A percentile compares a stretch with the other conserved stretches of the same genome.
Conservation (phyloP, 2,797 vertebrate genomes). For the Coranthus polyacanthus region DNA sequence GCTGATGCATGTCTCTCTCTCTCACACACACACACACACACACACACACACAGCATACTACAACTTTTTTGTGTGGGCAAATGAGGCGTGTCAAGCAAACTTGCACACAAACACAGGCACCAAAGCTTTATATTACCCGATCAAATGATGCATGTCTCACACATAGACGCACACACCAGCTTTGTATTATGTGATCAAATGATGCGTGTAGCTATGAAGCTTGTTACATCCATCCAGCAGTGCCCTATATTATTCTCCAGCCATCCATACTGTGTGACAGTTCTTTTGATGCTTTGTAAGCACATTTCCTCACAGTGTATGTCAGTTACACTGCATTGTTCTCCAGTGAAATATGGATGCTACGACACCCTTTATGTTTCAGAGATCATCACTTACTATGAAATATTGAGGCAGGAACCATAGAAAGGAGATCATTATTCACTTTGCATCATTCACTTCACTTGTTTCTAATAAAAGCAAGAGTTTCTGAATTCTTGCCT, state of each 20-base stretch:
- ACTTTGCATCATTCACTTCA: constrained; percentile 75
- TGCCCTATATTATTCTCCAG: constrained; percentile 75
- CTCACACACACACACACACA: constrained; percentile 12
- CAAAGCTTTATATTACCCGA: constrained; percentile 75
- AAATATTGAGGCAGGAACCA: constrained; percentile 74
- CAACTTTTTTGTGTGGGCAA: constrained; percentile 63
- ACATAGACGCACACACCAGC: constrained; percentile 60
- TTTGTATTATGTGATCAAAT: constrained; percentile 84
- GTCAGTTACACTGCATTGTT: constrained; percentile 79
- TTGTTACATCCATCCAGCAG: constrained; percentile 80
- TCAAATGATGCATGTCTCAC: constrained; percentile 77
- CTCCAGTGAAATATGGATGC: constrained; percentile 80
- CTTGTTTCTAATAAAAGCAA: constrained; percentile 78
- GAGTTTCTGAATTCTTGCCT: constrained; percentile 67
- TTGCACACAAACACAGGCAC: constrained; percentile 63
- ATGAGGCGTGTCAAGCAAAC: constrained; percentile 68
- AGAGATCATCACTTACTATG: constrained; percentile 79
- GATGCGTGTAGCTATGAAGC: constrained; percentile 77
- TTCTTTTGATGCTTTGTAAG: constrained; percentile 84
- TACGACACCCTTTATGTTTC: constrained; percentile 71
- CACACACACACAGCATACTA: constrained; percentile 14
- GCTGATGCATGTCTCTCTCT: constrained; percentile 30
- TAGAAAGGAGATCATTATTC: constrained; percentile 72
- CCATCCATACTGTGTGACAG: constrained; percentile 77
- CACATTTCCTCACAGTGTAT: constrained; percentile 77